Percentiles rank a stretch among this genome's conserved stretches.
Conservation (phyloP, 1,140 invertebrate species). For the Rhynchophorus ferrugineus region DNA sequence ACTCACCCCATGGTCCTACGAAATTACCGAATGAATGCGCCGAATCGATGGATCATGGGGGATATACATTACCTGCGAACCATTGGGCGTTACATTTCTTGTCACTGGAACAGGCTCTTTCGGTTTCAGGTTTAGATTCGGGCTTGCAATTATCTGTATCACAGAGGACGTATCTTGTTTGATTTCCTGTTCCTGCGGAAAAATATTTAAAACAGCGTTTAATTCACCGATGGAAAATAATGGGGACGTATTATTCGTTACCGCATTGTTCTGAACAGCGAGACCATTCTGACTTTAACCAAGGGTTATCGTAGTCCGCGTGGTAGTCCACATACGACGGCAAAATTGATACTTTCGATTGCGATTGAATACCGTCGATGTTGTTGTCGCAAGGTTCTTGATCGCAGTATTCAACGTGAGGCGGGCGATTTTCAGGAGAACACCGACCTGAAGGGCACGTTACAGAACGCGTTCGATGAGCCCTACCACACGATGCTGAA, state of each 20-base stretch:
- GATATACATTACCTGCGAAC: conserved; percentile 52
- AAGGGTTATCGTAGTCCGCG: conserved; percentile 25
- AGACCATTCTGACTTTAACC: conserved; percentile 45
- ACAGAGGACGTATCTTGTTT: conserved; percentile 49
- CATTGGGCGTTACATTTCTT: conserved; percentile 58
- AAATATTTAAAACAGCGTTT: not conserved
- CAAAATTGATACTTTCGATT: conserved; percentile 1
- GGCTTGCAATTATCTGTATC: conserved; percentile 44
- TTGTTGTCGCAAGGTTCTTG: conserved; percentile 39
- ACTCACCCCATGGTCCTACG: conserved; percentile 54
- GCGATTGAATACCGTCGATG: conserved; percentile 1
- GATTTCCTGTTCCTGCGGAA: conserved; percentile 42
- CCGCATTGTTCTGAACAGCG: conserved; percentile 46
- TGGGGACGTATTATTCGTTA: not conserved
- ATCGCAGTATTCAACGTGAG: conserved; percentile 48
- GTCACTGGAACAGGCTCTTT: conserved; percentile 53
- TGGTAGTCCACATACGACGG: conserved; percentile 1
- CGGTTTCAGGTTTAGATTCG: conserved; percentile 47
- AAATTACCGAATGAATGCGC: not conserved
- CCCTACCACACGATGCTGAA: conserved; percentile 61
- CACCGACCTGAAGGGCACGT: conserved; percentile 35
- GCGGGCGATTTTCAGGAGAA: conserved; percentile 35
- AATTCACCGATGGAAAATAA: not conserved
- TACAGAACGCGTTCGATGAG: conserved; percentile 47
- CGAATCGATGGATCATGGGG: too few relatives aligned